phyloP scores from a whole-genome alignment of 2,113 vertebrate species.

The Hystrix brachyura region DNA sequence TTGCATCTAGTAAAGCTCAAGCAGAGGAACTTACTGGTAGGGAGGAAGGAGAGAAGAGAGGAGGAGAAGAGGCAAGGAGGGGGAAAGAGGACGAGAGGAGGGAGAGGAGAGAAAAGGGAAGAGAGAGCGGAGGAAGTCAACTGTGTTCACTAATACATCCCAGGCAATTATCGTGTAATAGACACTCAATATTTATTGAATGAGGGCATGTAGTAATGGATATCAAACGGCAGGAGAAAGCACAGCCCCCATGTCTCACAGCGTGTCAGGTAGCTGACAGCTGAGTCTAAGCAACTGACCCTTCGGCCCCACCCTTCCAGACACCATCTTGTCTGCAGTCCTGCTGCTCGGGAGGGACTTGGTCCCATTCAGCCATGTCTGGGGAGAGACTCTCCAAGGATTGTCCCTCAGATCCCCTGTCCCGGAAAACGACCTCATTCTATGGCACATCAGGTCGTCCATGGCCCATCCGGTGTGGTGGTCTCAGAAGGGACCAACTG shows the following conservation, averaged over 20 bases:
- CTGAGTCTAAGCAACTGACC: background rate
- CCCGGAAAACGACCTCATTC: background rate
- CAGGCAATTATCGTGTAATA: background rate
- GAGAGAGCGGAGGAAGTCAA: background rate
- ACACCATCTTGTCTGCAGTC: background rate
- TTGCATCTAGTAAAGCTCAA: background rate
- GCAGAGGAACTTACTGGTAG: background rate
- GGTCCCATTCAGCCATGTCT: background rate
- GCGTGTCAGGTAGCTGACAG: too few species aligned
- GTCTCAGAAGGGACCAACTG: background rate
- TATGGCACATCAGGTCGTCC: background rate
- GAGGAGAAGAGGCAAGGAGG: background rate
- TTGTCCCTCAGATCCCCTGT: background rate
- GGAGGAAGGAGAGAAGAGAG: background rate
- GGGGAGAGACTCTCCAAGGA: background rate
- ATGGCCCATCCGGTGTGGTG: background rate
- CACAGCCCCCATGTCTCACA: background rate
- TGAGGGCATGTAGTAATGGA: background rate
- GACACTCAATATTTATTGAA: background rate
- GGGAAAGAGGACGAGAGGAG: too few species aligned
- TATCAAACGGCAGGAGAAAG: background rate
- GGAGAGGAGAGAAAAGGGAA: background rate
- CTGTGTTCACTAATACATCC: too few species aligned
- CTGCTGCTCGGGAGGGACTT: fast-evolving
- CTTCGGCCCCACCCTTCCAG: fast-evolving